These are phyloP conservation scores for Trachemys scripta DNA, from an alignment of 2,113 vertebrate species.

Conservation along the genomic window DNA sequence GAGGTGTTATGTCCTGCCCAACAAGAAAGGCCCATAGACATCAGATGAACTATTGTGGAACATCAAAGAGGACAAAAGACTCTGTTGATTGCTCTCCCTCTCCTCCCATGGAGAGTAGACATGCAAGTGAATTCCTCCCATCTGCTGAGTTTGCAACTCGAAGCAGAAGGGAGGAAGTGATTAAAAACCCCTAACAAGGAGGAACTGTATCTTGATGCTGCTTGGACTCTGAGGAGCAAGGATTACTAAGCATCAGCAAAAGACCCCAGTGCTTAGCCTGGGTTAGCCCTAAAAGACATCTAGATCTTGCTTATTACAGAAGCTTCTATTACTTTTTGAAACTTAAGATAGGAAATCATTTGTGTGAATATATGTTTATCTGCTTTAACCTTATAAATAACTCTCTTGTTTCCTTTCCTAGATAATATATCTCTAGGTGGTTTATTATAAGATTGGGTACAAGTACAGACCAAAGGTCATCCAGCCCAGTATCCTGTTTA, in stretches of 20 bases:
- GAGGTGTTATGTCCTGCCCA: background rate
- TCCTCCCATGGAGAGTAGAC: background rate
- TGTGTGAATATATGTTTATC: background rate
- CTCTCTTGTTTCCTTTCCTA: background rate
- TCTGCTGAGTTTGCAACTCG: background rate
- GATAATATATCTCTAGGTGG: background rate
- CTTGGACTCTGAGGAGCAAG: background rate
- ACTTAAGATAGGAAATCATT: background rate
- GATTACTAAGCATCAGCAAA: background rate
- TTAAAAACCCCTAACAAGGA: background rate
- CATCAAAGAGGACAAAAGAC: background rate
- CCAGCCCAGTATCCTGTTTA: too few species aligned
- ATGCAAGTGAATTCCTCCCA: background rate
- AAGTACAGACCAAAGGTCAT: too few species aligned
- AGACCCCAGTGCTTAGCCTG: background rate
- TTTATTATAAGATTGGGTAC: background rate
- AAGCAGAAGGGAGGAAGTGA: background rate
- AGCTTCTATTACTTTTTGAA: background rate
- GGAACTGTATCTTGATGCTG: background rate
- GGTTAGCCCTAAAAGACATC: background rate
- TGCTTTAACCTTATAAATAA: background rate
- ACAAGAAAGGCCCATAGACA: too few species aligned
- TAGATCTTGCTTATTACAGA: background rate
- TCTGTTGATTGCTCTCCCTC: background rate
- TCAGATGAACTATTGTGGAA: background rate